These are phyloP conservation scores for Oncorhynchus gorbuscha DNA, from an alignment of 2,113 vertebrate species.

Conservation along the genomic window DNA sequence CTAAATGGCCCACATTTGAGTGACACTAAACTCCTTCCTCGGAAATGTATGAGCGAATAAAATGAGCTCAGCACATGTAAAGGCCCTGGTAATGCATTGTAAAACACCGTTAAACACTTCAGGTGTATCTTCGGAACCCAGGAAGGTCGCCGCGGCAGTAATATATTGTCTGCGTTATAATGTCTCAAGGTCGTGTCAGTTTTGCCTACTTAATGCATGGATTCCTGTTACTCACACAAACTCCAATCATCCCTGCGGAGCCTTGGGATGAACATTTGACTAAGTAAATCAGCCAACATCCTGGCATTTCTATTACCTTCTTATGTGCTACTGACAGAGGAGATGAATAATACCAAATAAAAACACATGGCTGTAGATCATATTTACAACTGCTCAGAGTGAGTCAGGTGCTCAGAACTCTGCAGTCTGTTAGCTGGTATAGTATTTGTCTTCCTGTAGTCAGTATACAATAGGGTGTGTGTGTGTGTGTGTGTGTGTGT, in stretches of 20 bases:
- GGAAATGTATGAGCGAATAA: constrained; percentile 73
- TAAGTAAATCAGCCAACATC: constrained; percentile 98
- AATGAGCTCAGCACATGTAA: constrained; percentile 84
- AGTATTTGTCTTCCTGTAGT: neutral
- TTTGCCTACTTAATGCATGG: constrained; percentile 97
- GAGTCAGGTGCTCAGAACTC: constrained; percentile 58
- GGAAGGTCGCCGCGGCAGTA: constrained; percentile 83
- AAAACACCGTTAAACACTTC: constrained; percentile 87
- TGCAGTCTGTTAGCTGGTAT: constrained; percentile 72
- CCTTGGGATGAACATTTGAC: constrained; percentile 99
- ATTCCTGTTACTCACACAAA: constrained; percentile 83
- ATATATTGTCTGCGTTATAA: constrained; percentile 84
- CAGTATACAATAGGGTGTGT: constrained; percentile 20
- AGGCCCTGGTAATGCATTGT: constrained; percentile 81
- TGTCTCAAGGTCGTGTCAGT: constrained; percentile 94
- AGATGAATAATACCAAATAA: constrained; percentile 94
- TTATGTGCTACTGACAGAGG: constrained; percentile 89
- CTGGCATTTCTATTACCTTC: constrained; percentile 99
- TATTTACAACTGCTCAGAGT: constrained; percentile 77
- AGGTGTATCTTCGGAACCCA: constrained; percentile 75
- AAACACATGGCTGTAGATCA: constrained; percentile 92
- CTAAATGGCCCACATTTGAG: constrained; percentile 60
- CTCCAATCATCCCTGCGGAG: constrained; percentile 78
- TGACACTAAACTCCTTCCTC: constrained; percentile 65
- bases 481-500: constrained; percentile 57